Conservation (phyloP, 2,888 invertebrate genomes). For the Agriopis marginaria region DNA sequence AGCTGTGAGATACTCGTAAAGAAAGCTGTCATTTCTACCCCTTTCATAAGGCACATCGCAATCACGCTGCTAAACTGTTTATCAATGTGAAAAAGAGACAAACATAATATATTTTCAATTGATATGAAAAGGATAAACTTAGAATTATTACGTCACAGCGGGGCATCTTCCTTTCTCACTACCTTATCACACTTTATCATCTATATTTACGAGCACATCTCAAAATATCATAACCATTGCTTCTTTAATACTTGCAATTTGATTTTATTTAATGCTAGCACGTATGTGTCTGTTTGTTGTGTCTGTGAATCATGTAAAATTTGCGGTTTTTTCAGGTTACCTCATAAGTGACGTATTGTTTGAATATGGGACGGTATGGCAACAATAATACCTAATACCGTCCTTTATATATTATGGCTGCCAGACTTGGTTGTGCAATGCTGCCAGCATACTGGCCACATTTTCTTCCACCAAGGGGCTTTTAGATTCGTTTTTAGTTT, state of each 20-base stretch:
- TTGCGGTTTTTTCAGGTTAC: too few relatives aligned
- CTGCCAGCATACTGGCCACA: too few relatives aligned
- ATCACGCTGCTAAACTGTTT: constrained; percentile 81
- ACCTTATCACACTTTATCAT: constrained; percentile 57
- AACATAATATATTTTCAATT: constrained; percentile 74
- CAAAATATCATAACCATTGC: constrained; percentile 46
- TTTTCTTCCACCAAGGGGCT: too few relatives aligned
- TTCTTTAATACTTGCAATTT: constrained; percentile 1
- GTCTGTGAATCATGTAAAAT: too few relatives aligned
- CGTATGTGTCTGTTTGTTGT: constrained; percentile 4
- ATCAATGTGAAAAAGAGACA: constrained; percentile 79
- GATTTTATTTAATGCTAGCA: too few relatives aligned
- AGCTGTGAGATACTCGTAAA: too few relatives aligned
- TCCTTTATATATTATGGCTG: too few relatives aligned
- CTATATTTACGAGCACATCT: constrained; percentile 33
- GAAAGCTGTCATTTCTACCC: constrained; percentile 50
- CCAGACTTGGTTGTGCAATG: too few relatives aligned
- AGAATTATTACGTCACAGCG: constrained; percentile 84
- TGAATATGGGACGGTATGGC: too few relatives aligned
- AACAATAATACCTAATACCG: too few relatives aligned
- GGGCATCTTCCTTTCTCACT: constrained; percentile 72
- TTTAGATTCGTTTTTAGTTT: too few relatives aligned
- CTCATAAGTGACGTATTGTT: too few relatives aligned
- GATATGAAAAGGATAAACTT: constrained; percentile 79
- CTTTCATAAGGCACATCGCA: constrained; percentile 57